Percentiles rank a stretch among this genome's conserved stretches.
These are phyloP conservation scores for Litoditis marina DNA, from an alignment of 2,888 invertebrate genomes.

Conservation along the genomic window DNA sequence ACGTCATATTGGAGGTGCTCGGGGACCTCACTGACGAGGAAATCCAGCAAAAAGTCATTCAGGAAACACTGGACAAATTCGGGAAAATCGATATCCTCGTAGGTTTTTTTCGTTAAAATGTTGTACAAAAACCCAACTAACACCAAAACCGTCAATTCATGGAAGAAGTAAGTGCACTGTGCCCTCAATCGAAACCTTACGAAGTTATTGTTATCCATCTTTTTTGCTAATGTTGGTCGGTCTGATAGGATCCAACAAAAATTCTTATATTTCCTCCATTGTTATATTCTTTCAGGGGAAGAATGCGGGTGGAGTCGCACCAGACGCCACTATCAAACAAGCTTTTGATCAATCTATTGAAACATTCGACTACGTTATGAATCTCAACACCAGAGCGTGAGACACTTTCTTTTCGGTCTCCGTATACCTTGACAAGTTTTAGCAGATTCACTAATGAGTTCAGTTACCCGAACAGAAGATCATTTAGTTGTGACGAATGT, in stretches of 20 bases:
- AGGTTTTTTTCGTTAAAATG: too few relatives aligned
- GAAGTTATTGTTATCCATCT: too few relatives aligned
- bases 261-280: too few relatives aligned
- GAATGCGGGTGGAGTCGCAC: slow-evolving; percentile 8
- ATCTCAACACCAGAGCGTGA: slow-evolving; percentile 70
- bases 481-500: too few relatives aligned
- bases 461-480: too few relatives aligned
- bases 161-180: too few relatives aligned
- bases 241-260: too few relatives aligned
- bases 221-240: too few relatives aligned
- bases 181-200: too few relatives aligned
- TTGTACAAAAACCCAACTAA: too few relatives aligned
- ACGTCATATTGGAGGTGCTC: slow-evolving; percentile 17
- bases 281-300: slow-evolving; percentile 30
- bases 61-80: slow-evolving; percentile 34
- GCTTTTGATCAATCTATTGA: slow-evolving; percentile 17
- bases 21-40: slow-evolving; percentile 61
- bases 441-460: too few relatives aligned
- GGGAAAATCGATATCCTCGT: slow-evolving; percentile 40
- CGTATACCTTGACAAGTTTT: slow-evolving; percentile 1
- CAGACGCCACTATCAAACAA: slow-evolving; percentile 1
- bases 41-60: slow-evolving; percentile 25
- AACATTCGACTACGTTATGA: slow-evolving; percentile 84
- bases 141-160: too few relatives aligned
- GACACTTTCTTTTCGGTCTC: not conserved